Percentiles rank a stretch among this genome's conserved stretches.
phyloP scores from a whole-genome alignment of 2,113 vertebrate species.

The Orientallactaga bullata region DNA sequence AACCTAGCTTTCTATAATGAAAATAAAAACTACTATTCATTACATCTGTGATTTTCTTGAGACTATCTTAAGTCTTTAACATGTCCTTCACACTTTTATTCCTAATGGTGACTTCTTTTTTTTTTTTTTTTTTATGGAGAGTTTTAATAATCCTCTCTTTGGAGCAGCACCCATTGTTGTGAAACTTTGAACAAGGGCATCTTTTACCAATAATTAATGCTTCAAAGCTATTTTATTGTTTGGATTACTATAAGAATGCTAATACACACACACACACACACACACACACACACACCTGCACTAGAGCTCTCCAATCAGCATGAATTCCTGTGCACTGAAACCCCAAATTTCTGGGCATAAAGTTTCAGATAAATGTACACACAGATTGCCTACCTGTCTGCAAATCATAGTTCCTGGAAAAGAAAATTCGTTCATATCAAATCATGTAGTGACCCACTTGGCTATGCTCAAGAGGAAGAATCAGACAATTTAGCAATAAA shows the following conservation, averaged over 20 bases:
- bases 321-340: background rate
- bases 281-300: background rate
- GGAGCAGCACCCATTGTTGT: background rate
- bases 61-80: background rate
- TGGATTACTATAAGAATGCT: background rate
- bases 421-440: background rate
- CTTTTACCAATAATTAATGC: background rate
- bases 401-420: conserved; percentile 40
- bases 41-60: conserved; percentile 30
- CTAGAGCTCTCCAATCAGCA: background rate
- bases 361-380: background rate
- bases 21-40: conserved; percentile 32
- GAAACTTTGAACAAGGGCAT: background rate
- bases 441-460: conserved; percentile 1
- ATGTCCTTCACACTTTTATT: background rate
- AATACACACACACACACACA: background rate
- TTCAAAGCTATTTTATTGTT: background rate
- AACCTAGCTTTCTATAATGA: background rate
- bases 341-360: background rate
- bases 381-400: background rate
- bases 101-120: background rate
- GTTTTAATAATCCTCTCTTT: background rate
- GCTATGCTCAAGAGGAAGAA: background rate
- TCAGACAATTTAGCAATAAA: background rate
- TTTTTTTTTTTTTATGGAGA: background rate